phyloP scores from a whole-genome alignment of 2,113 vertebrate genomes.

The Corythornis madagascariensis region DNA sequence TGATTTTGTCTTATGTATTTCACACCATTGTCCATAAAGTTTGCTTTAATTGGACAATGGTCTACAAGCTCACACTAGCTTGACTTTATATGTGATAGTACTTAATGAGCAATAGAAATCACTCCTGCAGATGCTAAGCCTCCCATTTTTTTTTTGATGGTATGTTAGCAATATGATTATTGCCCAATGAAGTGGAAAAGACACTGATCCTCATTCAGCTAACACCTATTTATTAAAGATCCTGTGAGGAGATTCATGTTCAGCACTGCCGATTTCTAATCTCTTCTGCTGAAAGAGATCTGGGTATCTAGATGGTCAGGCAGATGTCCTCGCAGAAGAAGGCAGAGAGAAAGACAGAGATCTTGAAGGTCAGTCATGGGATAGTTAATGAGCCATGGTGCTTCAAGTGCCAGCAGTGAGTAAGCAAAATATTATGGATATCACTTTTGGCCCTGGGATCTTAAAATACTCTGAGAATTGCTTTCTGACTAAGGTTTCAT shows the following conservation, averaged over 20 bases:
- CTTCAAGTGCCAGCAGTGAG: background rate
- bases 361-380: background rate
- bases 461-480: conserved; percentile 7
- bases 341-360: background rate
- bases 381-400: background rate
- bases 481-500: background rate
- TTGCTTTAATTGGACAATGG: background rate
- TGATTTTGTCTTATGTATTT: background rate
- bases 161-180: background rate
- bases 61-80: background rate
- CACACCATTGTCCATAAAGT: background rate
- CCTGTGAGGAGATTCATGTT: background rate
- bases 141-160: background rate
- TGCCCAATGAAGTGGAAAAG: background rate
- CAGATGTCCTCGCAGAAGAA: background rate
- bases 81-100: background rate
- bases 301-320: background rate
- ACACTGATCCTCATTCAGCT: background rate
- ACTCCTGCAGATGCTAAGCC: background rate
- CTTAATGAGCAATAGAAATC: background rate
- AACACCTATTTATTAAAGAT: background rate
- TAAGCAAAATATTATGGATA: background rate
- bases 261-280: background rate
- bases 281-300: background rate
- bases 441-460: background rate